Conservation (phyloP, 37 sponge, comb jelly and placozoan genomes). For the Chondrilla cf. caribensis region DNA sequence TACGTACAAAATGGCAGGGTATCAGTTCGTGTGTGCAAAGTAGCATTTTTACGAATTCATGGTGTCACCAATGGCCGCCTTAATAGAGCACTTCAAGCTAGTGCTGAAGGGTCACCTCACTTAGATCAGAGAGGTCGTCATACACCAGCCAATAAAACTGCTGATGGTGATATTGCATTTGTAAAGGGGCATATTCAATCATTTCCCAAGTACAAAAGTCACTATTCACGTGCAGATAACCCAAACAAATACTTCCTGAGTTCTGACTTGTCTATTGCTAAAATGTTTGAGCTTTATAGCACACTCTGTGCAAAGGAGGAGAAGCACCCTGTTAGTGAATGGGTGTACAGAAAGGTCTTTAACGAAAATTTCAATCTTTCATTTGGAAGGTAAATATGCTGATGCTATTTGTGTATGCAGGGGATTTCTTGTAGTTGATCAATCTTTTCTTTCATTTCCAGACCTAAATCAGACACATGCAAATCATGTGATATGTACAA, state of each 20-base stretch:
- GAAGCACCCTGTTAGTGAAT: slow-evolving; percentile 39
- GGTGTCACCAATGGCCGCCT: slow-evolving; percentile 30
- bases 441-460: not conserved
- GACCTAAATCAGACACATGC: slow-evolving; percentile 30
- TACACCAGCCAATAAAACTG: too few relatives aligned
- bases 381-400: slow-evolving; percentile 34
- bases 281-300: slow-evolving; percentile 28
- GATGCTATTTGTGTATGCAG: not conserved
- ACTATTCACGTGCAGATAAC: slow-evolving; percentile 45
- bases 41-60: slow-evolving; percentile 10
- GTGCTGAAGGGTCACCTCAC: slow-evolving; percentile 22
- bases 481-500: slow-evolving; percentile 29
- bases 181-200: slow-evolving; percentile 39
- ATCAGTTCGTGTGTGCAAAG: slow-evolving; percentile 32
- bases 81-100: slow-evolving; percentile 19
- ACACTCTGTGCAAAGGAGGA: slow-evolving; percentile 18
- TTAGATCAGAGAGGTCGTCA: not conserved
- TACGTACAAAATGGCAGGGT: slow-evolving; percentile 27
- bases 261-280: slow-evolving; percentile 22
- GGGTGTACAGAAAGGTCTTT: slow-evolving; percentile 48
- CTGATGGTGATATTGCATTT: not conserved
- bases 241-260: slow-evolving; percentile 15
- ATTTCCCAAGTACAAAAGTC: slow-evolving; percentile 32
- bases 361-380: slow-evolving; percentile 50
- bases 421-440: too few relatives aligned